These are phyloP conservation scores for Anser cygnoides DNA, from an alignment of 2,113 vertebrate species.

Conservation along the genomic window DNA sequence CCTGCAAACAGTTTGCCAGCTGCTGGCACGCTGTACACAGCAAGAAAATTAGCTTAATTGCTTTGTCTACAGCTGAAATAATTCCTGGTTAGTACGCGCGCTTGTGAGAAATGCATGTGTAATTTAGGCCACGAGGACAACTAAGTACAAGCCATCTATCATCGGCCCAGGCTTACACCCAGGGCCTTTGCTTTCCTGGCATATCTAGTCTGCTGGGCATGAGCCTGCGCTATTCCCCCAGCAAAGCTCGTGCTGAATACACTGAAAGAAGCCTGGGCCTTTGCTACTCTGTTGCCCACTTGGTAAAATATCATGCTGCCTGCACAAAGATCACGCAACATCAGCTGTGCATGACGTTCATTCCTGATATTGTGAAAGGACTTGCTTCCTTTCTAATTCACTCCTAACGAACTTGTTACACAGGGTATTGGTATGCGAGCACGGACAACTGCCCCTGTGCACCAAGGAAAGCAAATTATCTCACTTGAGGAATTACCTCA, in stretches of 20 bases:
- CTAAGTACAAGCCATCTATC: not conserved
- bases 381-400: not conserved
- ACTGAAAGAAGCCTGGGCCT: not conserved
- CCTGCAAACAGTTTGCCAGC: conserved; percentile 40
- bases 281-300: not conserved
- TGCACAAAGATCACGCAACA: not conserved
- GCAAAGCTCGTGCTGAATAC: not conserved
- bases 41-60: conserved; percentile 56
- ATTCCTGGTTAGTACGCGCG: not conserved
- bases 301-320: not conserved
- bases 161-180: not conserved
- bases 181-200: not conserved
- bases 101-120: not conserved
- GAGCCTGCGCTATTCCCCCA: not conserved
- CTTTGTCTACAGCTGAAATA: conserved; percentile 43
- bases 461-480: not conserved
- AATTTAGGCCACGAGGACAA: not conserved
- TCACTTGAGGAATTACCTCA: not conserved
- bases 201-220: not conserved
- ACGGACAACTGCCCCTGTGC: not conserved
- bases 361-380: not conserved
- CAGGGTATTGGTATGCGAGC: not conserved
- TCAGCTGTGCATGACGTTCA: not conserved
- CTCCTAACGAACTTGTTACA: not conserved
- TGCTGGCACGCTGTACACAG: conserved; percentile 27